Percentiles rank a stretch among this genome's conserved stretches.
These are phyloP conservation scores for Gouania willdenowi DNA, from an alignment of 2,797 vertebrate genomes.

Conservation along the genomic window DNA sequence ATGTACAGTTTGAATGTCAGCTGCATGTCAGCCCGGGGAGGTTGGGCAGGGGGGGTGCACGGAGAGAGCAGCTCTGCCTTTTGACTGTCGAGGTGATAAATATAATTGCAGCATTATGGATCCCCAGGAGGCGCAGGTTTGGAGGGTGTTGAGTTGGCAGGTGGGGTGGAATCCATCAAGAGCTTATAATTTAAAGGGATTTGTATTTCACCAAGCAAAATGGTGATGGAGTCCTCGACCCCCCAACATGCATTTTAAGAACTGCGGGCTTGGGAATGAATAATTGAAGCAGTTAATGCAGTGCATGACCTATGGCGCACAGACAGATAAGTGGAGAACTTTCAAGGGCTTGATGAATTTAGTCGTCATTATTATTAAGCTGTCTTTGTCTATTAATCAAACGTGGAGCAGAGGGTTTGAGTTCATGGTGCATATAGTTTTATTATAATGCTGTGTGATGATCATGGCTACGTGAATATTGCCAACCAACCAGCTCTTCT, in stretches of 20 bases:
- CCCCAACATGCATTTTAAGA: slow-evolving; percentile 47
- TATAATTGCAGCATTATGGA: slow-evolving; percentile 65
- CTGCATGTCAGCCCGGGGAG: slow-evolving; percentile 46
- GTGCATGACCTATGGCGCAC: slow-evolving; percentile 54
- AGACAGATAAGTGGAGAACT: slow-evolving; percentile 52
- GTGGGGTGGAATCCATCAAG: slow-evolving; percentile 48
- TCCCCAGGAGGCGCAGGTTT: slow-evolving; percentile 47
- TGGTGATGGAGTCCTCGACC: slow-evolving; percentile 34
- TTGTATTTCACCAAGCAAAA: slow-evolving; percentile 58
- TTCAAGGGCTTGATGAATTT: slow-evolving; percentile 54
- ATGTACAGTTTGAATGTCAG: slow-evolving; percentile 46
- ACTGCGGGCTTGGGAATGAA: slow-evolving; percentile 54
- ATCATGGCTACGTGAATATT: no score
- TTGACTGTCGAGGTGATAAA: slow-evolving; percentile 65
- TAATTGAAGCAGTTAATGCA: slow-evolving; percentile 69
- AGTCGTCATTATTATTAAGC: slow-evolving; percentile 46
- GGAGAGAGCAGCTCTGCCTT: slow-evolving; percentile 29
- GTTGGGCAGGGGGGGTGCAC: slow-evolving; percentile 31
- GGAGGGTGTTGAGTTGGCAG: slow-evolving; percentile 28
- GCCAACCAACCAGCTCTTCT: not conserved
- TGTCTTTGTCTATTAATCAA: slow-evolving; percentile 47
- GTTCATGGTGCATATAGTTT: slow-evolving; percentile 13
- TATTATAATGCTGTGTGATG: slow-evolving; percentile 7
- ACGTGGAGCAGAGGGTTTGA: slow-evolving; percentile 26
- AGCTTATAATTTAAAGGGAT: slow-evolving; percentile 57